A percentile compares a stretch with the other conserved stretches of the same genome.
Evolutionary conservation across 2,888 invertebrate genomes (phyloP).

Genomic region (Drosophila subquinaria): DNA sequence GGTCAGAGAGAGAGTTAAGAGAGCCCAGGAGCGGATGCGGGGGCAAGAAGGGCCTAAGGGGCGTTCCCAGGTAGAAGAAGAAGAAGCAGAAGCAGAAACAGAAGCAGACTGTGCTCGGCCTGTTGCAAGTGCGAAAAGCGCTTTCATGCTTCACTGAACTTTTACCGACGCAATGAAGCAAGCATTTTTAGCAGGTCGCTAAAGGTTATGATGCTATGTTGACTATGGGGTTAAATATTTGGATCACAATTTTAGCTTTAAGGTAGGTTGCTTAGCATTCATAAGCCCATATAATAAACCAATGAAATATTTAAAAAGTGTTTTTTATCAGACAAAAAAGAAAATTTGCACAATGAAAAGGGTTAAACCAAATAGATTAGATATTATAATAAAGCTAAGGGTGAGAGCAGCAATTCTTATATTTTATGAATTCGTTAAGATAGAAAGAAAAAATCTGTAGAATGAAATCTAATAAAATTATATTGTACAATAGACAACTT

Average conservation of each 20-base stretch:
- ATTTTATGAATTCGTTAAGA: not conserved
- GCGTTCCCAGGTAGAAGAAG: constrained; percentile 4
- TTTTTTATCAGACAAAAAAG: not conserved
- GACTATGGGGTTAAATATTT: constrained; percentile 26
- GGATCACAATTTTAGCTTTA: constrained; percentile 20
- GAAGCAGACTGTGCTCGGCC: constrained; percentile 3
- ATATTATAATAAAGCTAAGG: not conserved
- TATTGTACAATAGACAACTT: not conserved
- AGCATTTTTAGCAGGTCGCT: constrained; percentile 54
- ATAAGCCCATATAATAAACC: not conserved
- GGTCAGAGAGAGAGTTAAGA: constrained; percentile 21
- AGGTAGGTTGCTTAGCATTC: constrained; percentile 5
- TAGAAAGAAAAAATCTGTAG: not conserved
- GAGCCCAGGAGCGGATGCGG: not conserved
- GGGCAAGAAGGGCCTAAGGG: constrained; percentile 1
- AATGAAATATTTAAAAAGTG: constrained; percentile 13
- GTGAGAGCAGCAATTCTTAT: not conserved
- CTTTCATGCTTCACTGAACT: constrained; percentile 72
- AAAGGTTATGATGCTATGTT: constrained; percentile 46
- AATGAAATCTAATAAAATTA: not conserved
- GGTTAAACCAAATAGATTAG: not conserved
- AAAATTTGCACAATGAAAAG: not conserved
- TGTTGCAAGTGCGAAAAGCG: constrained; percentile 72
- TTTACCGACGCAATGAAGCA: constrained; percentile 65
- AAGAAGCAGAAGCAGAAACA: not conserved